These are phyloP conservation scores for Dusona sp. DNA, from an alignment of 2,888 invertebrate genomes.

Conservation along the genomic window DNA sequence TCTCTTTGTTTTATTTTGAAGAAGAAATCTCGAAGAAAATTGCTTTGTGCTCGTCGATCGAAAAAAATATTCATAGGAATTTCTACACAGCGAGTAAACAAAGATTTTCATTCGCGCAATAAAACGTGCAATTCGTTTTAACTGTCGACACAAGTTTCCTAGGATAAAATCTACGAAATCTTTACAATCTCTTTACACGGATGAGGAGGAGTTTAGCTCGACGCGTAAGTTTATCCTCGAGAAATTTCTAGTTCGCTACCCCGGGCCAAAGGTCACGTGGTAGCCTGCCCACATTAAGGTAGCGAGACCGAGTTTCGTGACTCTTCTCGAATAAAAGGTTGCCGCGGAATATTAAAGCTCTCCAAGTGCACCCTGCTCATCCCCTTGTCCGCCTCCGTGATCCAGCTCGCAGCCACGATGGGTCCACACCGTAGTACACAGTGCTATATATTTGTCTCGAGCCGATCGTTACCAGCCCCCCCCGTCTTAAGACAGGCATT, in stretches of 20 bases:
- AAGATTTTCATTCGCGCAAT: not conserved
- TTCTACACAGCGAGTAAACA: not conserved
- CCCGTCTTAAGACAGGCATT: not conserved
- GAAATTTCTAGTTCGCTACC: constrained; percentile 47
- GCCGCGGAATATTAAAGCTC: constrained; percentile 45
- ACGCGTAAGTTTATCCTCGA: constrained; percentile 6
- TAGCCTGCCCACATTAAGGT: constrained; percentile 16
- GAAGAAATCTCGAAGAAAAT: too few relatives aligned
- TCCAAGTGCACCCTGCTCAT: not conserved
- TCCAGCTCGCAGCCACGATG: not conserved
- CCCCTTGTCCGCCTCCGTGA: not conserved
- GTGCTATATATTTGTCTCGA: not conserved
- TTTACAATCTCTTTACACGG: not conserved
- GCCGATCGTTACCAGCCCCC: not conserved
- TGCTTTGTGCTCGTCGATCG: not conserved
- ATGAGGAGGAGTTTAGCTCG: not conserved
- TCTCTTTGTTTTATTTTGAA: too few relatives aligned
- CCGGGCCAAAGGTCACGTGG: constrained; percentile 63
- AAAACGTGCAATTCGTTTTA: not conserved
- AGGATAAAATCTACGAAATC: not conserved
- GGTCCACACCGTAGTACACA: not conserved
- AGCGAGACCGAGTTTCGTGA: constrained; percentile 45
- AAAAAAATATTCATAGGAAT: not conserved
- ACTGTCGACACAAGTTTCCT: not conserved
- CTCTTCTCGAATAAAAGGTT: constrained; percentile 45